These are phyloP conservation scores for Eidolon helvum DNA, from an alignment of 2,113 vertebrate genomes.

Conservation along the genomic window DNA sequence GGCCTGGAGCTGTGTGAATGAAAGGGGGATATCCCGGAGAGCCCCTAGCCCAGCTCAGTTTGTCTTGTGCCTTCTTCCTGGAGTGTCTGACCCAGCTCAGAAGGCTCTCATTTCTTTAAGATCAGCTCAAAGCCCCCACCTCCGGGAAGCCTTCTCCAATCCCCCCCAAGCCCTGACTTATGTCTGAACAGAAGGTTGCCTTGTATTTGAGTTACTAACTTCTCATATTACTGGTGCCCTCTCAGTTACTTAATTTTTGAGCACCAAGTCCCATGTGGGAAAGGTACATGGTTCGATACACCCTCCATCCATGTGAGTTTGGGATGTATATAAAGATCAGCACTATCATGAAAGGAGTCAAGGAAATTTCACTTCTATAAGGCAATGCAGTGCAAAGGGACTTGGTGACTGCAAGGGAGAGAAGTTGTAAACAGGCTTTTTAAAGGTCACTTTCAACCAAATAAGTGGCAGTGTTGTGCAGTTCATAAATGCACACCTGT, in stretches of 20 bases:
- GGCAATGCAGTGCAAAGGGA: neutral
- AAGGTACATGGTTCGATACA: neutral
- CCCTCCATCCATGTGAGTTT: neutral
- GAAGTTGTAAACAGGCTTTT: neutral
- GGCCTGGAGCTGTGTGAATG: neutral
- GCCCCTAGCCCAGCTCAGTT: neutral
- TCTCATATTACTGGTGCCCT: neutral
- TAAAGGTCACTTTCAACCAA: neutral
- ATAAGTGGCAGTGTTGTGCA: neutral
- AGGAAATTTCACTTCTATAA: neutral
- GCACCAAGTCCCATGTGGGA: neutral
- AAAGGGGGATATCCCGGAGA: neutral
- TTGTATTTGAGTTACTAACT: neutral
- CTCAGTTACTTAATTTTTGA: neutral
- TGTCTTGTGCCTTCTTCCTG: neutral
- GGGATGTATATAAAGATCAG: neutral
- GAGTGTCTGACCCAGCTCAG: no score
- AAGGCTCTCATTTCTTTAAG: neutral
- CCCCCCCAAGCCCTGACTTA: neutral
- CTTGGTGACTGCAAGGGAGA: neutral
- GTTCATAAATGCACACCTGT: neutral
- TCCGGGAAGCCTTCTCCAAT: neutral
- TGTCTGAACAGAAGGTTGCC: neutral
- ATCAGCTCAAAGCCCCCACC: neutral
- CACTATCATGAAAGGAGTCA: neutral